Percentiles rank a stretch among this genome's conserved stretches.
phyloP scores from a whole-genome alignment of 2,113 vertebrate species.

The Narcine bancroftii region DNA sequence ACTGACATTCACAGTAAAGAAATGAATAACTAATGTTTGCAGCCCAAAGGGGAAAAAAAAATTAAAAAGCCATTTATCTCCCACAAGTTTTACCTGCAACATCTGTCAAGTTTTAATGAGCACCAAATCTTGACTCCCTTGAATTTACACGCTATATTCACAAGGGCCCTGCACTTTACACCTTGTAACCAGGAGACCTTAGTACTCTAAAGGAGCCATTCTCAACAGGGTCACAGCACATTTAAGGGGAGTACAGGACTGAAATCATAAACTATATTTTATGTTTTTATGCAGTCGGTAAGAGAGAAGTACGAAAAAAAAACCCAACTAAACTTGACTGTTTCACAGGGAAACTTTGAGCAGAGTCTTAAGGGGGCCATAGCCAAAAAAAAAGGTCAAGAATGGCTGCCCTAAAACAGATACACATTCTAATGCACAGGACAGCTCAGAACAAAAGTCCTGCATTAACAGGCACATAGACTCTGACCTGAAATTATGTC shows the following conservation, averaged over 20 bases:
- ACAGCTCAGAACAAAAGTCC: background rate
- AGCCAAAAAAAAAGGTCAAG: no score
- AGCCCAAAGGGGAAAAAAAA: conserved; percentile 13
- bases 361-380: no score
- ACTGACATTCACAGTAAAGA: conserved; percentile 13
- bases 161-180: background rate
- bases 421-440: background rate
- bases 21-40: background rate
- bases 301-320: no score
- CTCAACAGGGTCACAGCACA: no score
- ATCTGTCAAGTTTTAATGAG: background rate
- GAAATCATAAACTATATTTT: no score
- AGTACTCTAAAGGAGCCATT: no score
- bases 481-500: background rate
- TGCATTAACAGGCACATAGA: background rate
- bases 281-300: no score
- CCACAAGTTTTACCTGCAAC: background rate
- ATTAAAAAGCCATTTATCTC: background rate
- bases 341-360: no score
- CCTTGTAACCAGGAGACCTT: background rate
- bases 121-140: background rate
- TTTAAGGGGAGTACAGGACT: no score
- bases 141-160: background rate
- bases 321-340: no score
- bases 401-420: background rate